Base-by-base conservation (phyloP, 2,888 invertebrate species). In the Eupithecia subumbrata region DNA sequence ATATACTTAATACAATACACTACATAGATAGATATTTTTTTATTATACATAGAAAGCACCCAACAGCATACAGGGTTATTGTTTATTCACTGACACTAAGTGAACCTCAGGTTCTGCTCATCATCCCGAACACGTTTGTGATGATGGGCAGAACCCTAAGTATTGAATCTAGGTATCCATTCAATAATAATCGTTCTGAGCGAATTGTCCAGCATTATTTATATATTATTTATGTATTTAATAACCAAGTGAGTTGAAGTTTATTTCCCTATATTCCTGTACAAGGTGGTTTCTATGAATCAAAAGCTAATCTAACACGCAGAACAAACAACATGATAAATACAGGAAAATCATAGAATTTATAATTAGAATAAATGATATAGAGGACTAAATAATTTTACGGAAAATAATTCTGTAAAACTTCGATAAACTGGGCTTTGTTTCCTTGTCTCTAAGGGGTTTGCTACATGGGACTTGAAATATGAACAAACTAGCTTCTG, bases 281-380 rank as follows among this genome's bases (percentile, higher is more conserved):
- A 43, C 18, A 74, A 16, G 72, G 70, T 76, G 71, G 52, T 72
- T 78, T 76, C 68, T 66, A 52, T 79, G 79, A 80, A 77, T 79
- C 76, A 79, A 79, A 78, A 72, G 63, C 45, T 77, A 72, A 73
- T 77, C 84, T 70, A 73, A 76, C 69, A 72, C 71, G 40, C 74
- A 72, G 11, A 73, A 75, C 71, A 82, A 81, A 82, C 81, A 82
- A 82, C 82, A 69, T 63, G 87, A 88, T 88, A 82, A 84, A 79
- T 82, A 81, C 82, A 88, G 89, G 89, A 88, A 89, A 88, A 84
- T 79, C 71, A 72, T 76, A 79, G 80, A 66, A 69, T 85, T 84
- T 87, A 83, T 85, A 83, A 83, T 82, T 84, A 81, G 76, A 81
- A 84, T 82, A 83, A 85, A 84, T 82, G 82, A 84, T 83, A 83